phyloP scores from a whole-genome alignment of 2,888 invertebrate species.

The Harpagoxenus sublaevis region DNA sequence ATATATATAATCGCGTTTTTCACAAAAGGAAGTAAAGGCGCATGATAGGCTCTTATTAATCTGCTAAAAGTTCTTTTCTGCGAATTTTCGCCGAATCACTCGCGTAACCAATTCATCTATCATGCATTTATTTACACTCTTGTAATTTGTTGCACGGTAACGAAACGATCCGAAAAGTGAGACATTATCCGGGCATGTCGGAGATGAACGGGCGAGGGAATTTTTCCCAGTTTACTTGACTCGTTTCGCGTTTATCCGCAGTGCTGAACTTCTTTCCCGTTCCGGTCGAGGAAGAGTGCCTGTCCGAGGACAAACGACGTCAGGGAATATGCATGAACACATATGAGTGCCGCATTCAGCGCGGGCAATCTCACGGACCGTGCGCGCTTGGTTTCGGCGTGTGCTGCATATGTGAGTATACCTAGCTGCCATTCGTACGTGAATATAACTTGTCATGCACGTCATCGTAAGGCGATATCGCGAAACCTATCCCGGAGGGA shows the following conservation, averaged over 20 bases:
- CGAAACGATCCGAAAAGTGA: not conserved
- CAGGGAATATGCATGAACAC: slow-evolving; percentile 93
- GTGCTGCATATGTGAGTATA: slow-evolving; percentile 93
- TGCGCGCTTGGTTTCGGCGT: slow-evolving; percentile 95
- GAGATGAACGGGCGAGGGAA: not conserved
- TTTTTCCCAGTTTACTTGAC: not conserved
- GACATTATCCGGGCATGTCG: too few relatives aligned
- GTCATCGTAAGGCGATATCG: slow-evolving; percentile 2
- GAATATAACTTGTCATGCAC: slow-evolving; percentile 4
- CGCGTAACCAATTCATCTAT: not conserved
- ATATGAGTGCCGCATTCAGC: slow-evolving; percentile 93
- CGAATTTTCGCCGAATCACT: not conserved
- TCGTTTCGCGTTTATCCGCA: slow-evolving; percentile 80
- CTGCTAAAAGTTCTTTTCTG: not conserved
- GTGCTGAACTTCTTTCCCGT: slow-evolving; percentile 95
- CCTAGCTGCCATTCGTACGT: not conserved
- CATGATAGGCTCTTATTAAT: too few relatives aligned
- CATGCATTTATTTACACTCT: not conserved
- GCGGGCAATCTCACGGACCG: slow-evolving; percentile 91
- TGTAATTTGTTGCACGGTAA: not conserved
- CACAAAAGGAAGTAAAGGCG: too few relatives aligned
- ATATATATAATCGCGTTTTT: too few relatives aligned
- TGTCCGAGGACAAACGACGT: slow-evolving; percentile 90
- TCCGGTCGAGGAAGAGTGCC: slow-evolving; percentile 93
- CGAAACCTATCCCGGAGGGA: not conserved